phyloP scores from a whole-genome alignment of 2,797 vertebrate species.

The Tapirus indicus region DNA sequence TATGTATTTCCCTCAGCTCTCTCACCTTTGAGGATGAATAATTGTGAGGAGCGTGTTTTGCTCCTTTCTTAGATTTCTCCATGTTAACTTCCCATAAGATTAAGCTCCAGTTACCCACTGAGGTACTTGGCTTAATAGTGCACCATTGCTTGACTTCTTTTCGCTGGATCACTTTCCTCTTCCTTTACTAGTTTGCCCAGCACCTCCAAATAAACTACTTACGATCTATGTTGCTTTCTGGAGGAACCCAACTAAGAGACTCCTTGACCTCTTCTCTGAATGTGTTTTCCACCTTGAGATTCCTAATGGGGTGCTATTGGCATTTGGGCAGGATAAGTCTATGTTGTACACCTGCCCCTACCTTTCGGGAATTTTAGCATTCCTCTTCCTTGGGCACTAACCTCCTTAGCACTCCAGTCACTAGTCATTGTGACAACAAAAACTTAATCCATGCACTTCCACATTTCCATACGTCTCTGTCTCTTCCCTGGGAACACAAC shows the following conservation, averaged over 20 bases:
- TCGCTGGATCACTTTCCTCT: neutral
- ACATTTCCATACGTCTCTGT: neutral
- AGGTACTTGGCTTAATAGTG: neutral
- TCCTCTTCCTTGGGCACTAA: neutral
- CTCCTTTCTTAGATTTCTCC: neutral
- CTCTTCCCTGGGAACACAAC: neutral
- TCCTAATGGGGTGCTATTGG: neutral
- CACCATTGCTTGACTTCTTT: neutral
- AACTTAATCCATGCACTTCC: neutral
- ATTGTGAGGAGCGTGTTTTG: neutral
- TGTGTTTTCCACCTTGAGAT: neutral
- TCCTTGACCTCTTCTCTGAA: neutral
- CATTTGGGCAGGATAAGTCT: neutral
- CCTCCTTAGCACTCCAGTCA: neutral
- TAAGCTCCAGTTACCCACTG: neutral
- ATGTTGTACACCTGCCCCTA: neutral
- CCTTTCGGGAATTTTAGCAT: neutral
- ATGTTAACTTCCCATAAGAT: neutral
- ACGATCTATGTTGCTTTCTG: neutral
- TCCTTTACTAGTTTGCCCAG: neutral
- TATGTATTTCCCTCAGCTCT: neutral
- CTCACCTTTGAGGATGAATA: neutral
- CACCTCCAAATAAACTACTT: neutral
- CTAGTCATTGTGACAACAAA: neutral
- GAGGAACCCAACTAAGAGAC: neutral